Base-by-base conservation (phyloP, 2,797 vertebrate species). In the Hydrolagus colliei region DNA sequence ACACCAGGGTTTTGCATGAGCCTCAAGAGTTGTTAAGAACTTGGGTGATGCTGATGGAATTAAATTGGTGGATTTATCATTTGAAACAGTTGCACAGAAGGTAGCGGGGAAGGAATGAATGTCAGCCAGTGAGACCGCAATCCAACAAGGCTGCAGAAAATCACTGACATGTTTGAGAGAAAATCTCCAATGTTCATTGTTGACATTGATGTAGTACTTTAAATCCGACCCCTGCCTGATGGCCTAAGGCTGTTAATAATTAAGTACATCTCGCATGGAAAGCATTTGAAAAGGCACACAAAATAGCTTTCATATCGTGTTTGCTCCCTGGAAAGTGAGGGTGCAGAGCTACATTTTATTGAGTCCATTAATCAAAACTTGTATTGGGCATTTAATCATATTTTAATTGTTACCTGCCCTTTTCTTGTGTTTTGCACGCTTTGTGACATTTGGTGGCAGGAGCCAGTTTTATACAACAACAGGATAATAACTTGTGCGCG, bases 161-260 rank as follows among this genome's bases (percentile, higher is more conserved):
- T 67, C 14, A 67, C 61, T 27, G 13, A 16, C 16, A 9, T 7
- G 22, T 16, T 27, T 67, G 78, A 80, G 22, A 13, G 8, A 63
- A 80, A 80, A 80, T 67, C 78, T 16, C 78, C 63, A 59, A 35
- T 63, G 63, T 80, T 1, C 62, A 63, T 9, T 80, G 63, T 67
- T 80, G 75, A 77, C 52, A 63, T 79, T 79, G 76, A 79, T 79
- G 61, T 35, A 62, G 61, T 79, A 61, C 63, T 80, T 78, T 80
- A 63, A 27, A 67, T 80, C 61, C 32, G 78, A 63, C 62, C 78
- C 78, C 14, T 80, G 52, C 62, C 78, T 65, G 22, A 27, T 32
- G 62, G 61, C 75, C 75, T 77, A 59, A 20, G 75, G 75, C 76
- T 79, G 61, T 62, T 79, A 79, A 79, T 79, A 79, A 79, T 79